A percentile compares a stretch with the other conserved stretches of the same genome.
Evolutionary conservation across 30 jellyfish, hydroid and myxozoan species (phyloP).

Genomic region (Nemopilema nomurai): DNA sequence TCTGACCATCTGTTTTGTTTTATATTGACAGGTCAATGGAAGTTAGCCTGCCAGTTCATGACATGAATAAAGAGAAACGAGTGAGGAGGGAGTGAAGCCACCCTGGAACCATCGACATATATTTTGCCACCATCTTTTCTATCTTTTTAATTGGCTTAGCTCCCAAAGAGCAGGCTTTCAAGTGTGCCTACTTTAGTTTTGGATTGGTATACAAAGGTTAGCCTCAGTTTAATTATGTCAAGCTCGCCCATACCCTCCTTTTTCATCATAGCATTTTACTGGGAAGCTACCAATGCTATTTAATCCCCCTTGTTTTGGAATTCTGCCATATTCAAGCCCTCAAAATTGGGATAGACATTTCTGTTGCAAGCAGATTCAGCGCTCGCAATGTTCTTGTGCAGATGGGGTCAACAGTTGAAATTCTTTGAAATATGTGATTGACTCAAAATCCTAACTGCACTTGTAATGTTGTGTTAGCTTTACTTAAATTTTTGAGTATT

Average conservation of each 20-base stretch:
- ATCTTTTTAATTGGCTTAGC: conserved; percentile 56
- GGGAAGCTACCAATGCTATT: background rate
- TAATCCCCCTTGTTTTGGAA: too few species aligned
- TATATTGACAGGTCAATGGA: conserved; percentile 62
- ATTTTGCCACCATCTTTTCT: conserved; percentile 56
- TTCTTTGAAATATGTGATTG: too few species aligned
- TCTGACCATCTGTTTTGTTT: conserved; percentile 42
- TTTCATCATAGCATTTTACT: background rate
- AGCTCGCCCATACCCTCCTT: background rate
- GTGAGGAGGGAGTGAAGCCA: conserved; percentile 81
- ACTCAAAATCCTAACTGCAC: too few species aligned
- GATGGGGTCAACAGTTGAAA: too few species aligned
- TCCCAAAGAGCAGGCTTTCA: conserved; percentile 60
- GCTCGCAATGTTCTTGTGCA: too few species aligned
- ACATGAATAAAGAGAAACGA: conserved; percentile 72
- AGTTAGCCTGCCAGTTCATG: conserved; percentile 83
- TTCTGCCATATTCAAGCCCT: too few species aligned
- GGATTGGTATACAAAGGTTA: conserved; percentile 45
- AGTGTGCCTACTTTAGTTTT: conserved; percentile 54
- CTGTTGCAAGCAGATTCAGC: too few species aligned
- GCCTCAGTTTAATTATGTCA: conserved; percentile 39
- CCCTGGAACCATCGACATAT: conserved; percentile 46
- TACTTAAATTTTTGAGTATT: too few species aligned
- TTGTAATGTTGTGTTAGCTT: too few species aligned
- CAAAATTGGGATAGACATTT: too few species aligned